Conservation (phyloP, 2,113 vertebrate genomes). For the Chrysochloris asiatica region DNA sequence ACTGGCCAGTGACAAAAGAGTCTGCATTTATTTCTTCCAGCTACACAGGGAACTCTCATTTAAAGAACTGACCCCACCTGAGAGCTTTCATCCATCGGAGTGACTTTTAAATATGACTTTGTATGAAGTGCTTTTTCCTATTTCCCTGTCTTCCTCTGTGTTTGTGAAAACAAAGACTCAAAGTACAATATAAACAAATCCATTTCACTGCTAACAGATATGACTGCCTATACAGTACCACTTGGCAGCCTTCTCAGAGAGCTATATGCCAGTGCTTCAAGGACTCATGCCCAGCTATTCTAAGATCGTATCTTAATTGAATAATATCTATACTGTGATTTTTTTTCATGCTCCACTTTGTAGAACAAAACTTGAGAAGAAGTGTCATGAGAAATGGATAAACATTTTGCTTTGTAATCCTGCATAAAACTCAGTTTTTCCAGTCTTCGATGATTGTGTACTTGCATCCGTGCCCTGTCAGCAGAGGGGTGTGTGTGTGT, state of each 20-base stretch:
- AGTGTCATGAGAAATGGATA: not conserved
- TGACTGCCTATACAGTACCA: not conserved
- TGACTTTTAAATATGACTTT: not conserved
- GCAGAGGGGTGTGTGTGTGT: constrained; percentile 2
- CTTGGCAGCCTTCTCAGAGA: not conserved
- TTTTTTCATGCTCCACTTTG: not conserved
- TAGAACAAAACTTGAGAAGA: not conserved
- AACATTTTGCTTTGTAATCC: not conserved
- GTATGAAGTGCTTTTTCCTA: not conserved
- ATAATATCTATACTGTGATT: not conserved
- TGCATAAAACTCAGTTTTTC: constrained; percentile 32
- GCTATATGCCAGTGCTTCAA: not conserved
- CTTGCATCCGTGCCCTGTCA: not conserved
- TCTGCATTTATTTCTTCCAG: not conserved
- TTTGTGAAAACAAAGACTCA: not conserved
- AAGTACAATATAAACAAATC: not conserved
- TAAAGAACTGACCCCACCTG: no score
- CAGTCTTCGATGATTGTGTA: constrained; percentile 18
- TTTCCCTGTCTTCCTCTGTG: not conserved
- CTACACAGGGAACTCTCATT: not conserved
- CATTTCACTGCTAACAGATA: not conserved
- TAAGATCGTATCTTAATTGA: constrained; percentile 33
- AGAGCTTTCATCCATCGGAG: not conserved
- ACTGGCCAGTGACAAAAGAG: not conserved
- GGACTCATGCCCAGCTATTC: not conserved